These are phyloP conservation scores for Erithacus rubecula DNA, from an alignment of 2,797 vertebrate species.

Conservation along the genomic window DNA sequence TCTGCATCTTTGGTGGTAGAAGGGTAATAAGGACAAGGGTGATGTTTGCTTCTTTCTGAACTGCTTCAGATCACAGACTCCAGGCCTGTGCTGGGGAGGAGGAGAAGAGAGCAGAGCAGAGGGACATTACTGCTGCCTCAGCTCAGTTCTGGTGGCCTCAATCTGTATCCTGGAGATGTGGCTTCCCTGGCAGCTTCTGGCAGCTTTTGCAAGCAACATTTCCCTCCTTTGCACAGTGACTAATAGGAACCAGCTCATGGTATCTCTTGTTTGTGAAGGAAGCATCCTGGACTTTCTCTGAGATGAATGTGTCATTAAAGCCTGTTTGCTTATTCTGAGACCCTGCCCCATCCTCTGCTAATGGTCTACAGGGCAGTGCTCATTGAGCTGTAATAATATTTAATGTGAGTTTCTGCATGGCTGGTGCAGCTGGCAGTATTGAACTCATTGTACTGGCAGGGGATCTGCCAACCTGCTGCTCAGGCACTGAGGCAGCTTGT, in stretches of 20 bases:
- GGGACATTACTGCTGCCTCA: background rate
- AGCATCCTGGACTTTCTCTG: background rate
- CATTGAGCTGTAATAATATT: background rate
- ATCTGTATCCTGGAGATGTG: background rate
- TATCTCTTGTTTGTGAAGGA: background rate
- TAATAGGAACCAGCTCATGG: background rate
- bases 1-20: background rate
- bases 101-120: background rate
- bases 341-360: background rate
- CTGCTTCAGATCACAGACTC: background rate
- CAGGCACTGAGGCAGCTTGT: background rate
- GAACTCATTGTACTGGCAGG: background rate
- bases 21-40: background rate
- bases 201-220: background rate
- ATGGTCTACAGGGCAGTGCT: conserved; percentile 1
- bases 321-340: background rate
- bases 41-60: background rate
- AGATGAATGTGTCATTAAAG: background rate
- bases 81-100: background rate
- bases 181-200: background rate
- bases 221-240: background rate
- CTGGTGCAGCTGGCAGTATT: conserved; percentile 4
- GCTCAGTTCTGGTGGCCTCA: background rate
- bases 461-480: background rate
- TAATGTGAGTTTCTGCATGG: conserved; percentile 55